Percentiles rank a stretch among this genome's conserved stretches.
Evolutionary conservation across 2,113 vertebrate species (phyloP).

Genomic region (Aix galericulata): DNA sequence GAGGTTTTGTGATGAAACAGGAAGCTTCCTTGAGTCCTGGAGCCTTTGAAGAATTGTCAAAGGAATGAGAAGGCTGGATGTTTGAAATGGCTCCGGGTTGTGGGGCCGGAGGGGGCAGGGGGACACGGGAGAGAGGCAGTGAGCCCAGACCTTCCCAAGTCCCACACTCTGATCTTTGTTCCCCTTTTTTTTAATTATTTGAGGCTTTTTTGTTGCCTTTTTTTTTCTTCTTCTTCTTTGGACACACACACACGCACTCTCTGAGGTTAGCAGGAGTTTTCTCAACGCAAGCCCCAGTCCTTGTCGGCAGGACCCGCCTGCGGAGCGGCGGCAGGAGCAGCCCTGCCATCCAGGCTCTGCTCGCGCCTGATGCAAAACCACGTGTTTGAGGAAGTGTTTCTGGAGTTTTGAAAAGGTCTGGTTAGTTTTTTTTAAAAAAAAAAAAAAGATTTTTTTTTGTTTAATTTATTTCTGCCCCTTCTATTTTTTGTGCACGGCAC

Average conservation of each 20-base stretch:
- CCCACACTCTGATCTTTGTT: background rate
- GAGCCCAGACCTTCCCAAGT: background rate
- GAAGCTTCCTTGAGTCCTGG: conserved; percentile 41
- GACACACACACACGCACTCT: background rate
- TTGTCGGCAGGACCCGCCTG: background rate
- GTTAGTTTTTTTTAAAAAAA: background rate
- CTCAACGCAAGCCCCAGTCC: background rate
- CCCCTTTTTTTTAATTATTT: background rate
- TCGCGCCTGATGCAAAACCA: background rate
- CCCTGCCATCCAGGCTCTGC: background rate
- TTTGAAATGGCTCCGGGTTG: background rate
- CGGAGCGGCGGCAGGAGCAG: rapidly evolving
- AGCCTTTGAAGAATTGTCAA: conserved; percentile 65
- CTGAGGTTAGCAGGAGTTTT: background rate
- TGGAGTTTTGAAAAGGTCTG: conserved; percentile 25
- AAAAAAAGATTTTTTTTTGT: background rate
- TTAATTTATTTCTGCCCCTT: background rate
- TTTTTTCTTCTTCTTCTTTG: background rate
- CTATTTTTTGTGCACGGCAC: background rate
- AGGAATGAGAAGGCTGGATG: conserved; percentile 48
- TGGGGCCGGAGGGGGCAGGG: conserved; percentile 4
- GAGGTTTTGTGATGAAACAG: conserved; percentile 30
- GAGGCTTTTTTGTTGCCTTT: background rate
- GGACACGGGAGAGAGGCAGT: background rate
- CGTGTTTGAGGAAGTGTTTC: conserved; percentile 54